Evolutionary conservation across 1,140 invertebrate species (phyloP), one percentile per base, ranked within the genome.

Genomic region (Cyclina sinensis): DNA sequence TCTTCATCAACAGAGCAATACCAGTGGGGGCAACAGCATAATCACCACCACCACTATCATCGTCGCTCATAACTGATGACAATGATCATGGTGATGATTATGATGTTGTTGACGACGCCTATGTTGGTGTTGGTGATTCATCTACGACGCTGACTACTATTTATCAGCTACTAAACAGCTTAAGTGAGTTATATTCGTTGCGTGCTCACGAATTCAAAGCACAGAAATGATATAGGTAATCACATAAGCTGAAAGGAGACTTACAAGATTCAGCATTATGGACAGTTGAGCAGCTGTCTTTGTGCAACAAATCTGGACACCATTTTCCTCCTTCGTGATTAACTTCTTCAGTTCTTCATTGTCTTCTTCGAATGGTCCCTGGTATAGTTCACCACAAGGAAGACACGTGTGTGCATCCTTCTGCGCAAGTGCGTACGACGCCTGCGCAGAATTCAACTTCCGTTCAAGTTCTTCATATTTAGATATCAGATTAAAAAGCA

Each of bases 261-360:
- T 81, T 81, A 81, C 79, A 0, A 81, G 39, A 46, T 81, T 81
- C 21, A 81, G 35, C 39, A 81, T 65, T 32, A 65, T 65, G 3
- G 35, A 81, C 14, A 81, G 18, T 65, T 81, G 79, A 46, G 54
- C 18, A n/a, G 79, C 35, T 21, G 79, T 65, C 32, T 65, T 81
- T 24, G 79, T 57, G 24, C 79, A 81, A 57, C 79, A 81, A 43
- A n/a, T 65, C 16, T 1, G 27, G 7, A 65, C 24, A 7, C 54
- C 79, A 46, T 81, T 59, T 81, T 81, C 79, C 18, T 81, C 30
- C n/a, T 46, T 81, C 27, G 12, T 5, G 5, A 81, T 62, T 12
- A 81, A 35, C 32, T 32, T 0, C 11, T 78, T 32, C 2, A 81
- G 54, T 12, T 81, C 57, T 65, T 43, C n/a, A 39, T 59, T 65